A percentile compares a stretch with the other conserved stretches of the same genome.
Conservation (phyloP, 2,113 vertebrate species). For the Lontra canadensis region DNA sequence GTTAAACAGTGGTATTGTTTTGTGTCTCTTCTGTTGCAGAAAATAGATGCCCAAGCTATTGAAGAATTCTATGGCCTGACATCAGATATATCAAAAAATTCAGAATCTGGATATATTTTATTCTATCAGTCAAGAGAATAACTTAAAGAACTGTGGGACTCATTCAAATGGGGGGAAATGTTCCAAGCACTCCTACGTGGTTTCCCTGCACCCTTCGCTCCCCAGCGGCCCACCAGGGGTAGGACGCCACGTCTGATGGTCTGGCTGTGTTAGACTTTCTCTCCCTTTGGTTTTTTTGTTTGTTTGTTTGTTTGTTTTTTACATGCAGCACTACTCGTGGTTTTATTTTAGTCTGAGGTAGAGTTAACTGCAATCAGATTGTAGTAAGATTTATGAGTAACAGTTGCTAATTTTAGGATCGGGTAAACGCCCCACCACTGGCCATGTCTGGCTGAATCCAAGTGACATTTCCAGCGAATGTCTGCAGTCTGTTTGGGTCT, state of each 20-base stretch:
- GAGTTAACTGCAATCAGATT: constrained; percentile 76
- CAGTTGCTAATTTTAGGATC: constrained; percentile 74
- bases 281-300: background rate
- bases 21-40: constrained; percentile 84
- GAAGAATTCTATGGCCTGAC: constrained; percentile 99
- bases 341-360: constrained; percentile 76
- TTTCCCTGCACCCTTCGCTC: constrained; percentile 57
- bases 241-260: constrained; percentile 40
- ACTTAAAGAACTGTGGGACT: constrained; percentile 75
- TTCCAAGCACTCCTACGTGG: constrained; percentile 50
- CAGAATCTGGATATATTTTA: constrained; percentile 99
- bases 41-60: constrained; percentile 99
- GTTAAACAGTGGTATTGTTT: background rate
- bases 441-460: constrained; percentile 64
- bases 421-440: constrained; percentile 57
- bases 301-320: background rate
- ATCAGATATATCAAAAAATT: constrained; percentile 99
- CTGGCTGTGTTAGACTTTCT: constrained; percentile 59
- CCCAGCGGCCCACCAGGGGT: background rate
- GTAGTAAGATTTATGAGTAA: constrained; percentile 78
- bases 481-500: constrained; percentile 64
- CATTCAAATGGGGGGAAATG: background rate
- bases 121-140: constrained; percentile 99
- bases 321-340: constrained; percentile 59
- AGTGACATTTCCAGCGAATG: constrained; percentile 73